Percentiles rank a stretch among this genome's conserved stretches.
phyloP scores from a whole-genome alignment of 2,888 invertebrate species.

The Dasypolia templi region DNA sequence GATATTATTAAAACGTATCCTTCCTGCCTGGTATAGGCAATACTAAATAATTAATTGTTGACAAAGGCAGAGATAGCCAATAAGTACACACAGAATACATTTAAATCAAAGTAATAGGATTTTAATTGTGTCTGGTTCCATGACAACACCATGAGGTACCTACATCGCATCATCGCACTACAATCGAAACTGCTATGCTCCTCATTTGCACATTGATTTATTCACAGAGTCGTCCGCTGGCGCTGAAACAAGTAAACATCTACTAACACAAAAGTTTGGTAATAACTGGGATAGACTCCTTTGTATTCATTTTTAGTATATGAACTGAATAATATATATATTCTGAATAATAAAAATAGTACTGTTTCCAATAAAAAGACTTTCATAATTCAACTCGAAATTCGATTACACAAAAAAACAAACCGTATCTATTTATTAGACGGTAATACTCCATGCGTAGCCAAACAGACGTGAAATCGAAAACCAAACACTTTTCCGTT shows the following conservation, averaged over 20 bases:
- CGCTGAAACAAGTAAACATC: constrained; percentile 30
- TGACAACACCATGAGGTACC: constrained; percentile 11
- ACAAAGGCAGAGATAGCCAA: neutral
- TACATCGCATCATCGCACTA: constrained; percentile 38
- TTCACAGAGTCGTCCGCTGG: constrained; percentile 22
- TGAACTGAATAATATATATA: neutral
- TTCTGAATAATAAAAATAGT: neutral
- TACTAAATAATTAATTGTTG: constrained; percentile 1
- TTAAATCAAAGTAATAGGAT: neutral
- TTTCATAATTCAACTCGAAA: neutral
- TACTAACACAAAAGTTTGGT: constrained; percentile 17
- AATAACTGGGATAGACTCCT: constrained; percentile 1
- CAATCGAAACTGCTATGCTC: constrained; percentile 24
- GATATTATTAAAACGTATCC: constrained; percentile 4
- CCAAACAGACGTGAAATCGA: constrained; percentile 68
- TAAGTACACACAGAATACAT: constrained; percentile 2
- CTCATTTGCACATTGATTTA: constrained; percentile 57
- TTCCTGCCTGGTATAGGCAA: too few relatives aligned
- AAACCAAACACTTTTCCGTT: constrained; percentile 67
- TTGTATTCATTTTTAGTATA: constrained; percentile 24
- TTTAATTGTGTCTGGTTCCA: neutral
- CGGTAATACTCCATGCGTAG: constrained; percentile 40
- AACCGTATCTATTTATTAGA: constrained; percentile 27
- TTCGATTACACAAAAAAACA: constrained; percentile 19
- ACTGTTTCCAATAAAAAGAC: neutral